Conservation (phyloP, 2,113 vertebrate species). For the Lophura nycthemera region DNA sequence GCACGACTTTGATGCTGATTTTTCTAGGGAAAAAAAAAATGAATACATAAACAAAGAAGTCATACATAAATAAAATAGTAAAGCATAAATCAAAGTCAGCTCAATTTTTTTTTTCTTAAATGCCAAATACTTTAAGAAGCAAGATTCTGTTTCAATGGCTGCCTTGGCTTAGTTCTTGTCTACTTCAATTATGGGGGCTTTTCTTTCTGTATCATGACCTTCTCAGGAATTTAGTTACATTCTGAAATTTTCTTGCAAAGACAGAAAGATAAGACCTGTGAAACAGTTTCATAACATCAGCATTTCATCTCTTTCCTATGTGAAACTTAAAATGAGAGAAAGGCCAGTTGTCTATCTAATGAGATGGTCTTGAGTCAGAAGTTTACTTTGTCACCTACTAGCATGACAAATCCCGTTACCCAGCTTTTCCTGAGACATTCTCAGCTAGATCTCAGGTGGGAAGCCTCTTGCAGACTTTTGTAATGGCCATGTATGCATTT, state of each 20-base stretch:
- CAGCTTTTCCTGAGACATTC: not conserved
- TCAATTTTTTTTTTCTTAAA: not conserved
- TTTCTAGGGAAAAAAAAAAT: not conserved
- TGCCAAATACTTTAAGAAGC: conserved; percentile 48
- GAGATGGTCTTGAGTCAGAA: not conserved
- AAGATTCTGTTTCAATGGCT: conserved; percentile 67
- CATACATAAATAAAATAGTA: conserved; percentile 53
- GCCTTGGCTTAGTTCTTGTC: conserved; percentile 47
- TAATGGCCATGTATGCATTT: not conserved
- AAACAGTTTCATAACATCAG: conserved; percentile 61
- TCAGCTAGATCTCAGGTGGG: not conserved
- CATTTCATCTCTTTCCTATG: conserved; percentile 36
- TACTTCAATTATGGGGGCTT: conserved; percentile 56
- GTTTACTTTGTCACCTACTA: conserved; percentile 52
- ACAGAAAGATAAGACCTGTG: conserved; percentile 51
- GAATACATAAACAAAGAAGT: conserved; percentile 75
- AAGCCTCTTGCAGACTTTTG: not conserved
- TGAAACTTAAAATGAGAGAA: conserved; percentile 15
- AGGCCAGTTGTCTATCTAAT: not conserved
- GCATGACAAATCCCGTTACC: conserved; percentile 40
- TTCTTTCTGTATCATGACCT: conserved; percentile 60
- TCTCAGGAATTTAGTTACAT: conserved; percentile 51
- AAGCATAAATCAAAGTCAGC: conserved; percentile 70
- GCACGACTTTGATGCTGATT: conserved; percentile 77
- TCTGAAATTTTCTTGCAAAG: conserved; percentile 63